phyloP scores from a whole-genome alignment of 1,140 invertebrate genomes.

The Eriosoma lanigerum region DNA sequence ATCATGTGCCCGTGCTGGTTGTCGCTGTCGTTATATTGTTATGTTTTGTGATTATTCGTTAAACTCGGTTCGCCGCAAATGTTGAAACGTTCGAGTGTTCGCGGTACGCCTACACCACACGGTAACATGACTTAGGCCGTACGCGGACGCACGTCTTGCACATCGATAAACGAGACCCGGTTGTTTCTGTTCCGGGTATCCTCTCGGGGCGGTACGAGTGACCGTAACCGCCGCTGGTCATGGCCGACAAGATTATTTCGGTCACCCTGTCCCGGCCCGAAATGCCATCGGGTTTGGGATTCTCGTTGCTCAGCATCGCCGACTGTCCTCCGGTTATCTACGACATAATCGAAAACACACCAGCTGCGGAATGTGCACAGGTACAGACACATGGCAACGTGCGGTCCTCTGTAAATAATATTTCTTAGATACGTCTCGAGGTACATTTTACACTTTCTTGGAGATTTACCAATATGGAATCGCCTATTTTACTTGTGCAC shows the following conservation, averaged over 20 bases:
- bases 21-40: neutral
- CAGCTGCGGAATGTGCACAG: conserved; percentile 83
- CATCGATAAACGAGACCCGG: neutral
- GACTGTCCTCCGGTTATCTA: conserved; percentile 88
- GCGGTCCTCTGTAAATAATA: neutral
- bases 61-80: neutral
- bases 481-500: too few relatives aligned
- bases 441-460: too few relatives aligned
- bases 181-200: neutral
- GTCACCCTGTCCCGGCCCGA: conserved; percentile 71
- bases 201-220: neutral
- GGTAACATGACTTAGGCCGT: conserved; percentile 7
- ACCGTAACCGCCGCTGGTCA: conserved; percentile 56
- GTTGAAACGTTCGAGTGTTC: neutral
- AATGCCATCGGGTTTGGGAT: conserved; percentile 83
- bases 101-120: neutral
- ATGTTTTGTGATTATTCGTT: neutral
- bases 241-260: conserved; percentile 79
- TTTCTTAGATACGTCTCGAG: too few relatives aligned
- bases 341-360: conserved; percentile 87
- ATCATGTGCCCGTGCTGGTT: conserved; percentile 31
- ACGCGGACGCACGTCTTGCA: neutral
- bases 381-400: too few relatives aligned
- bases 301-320: conserved; percentile 82
- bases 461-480: too few relatives aligned